Evolutionary conservation across 2,888 invertebrate genomes (phyloP).

Genomic region (Nemapogon koenigi): DNA sequence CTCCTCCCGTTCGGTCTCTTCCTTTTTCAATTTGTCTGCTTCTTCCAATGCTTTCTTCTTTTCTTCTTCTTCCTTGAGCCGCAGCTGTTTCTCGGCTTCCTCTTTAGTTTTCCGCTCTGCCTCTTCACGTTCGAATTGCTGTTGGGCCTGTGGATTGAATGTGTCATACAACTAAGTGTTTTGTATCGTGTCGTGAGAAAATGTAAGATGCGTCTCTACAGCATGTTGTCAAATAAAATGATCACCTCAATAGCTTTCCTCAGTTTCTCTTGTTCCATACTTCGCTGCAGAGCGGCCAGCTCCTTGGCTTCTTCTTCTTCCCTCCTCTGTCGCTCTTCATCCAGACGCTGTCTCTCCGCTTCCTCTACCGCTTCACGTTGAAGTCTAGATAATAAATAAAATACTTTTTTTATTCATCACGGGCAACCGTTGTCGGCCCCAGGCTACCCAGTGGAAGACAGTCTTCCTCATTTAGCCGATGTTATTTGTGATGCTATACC

Average conservation of each 20-base stretch:
- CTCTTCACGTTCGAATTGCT: conserved; percentile 68
- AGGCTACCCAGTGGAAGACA: too few species aligned
- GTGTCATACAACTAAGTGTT: background rate
- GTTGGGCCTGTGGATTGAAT: conserved; percentile 40
- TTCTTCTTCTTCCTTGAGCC: conserved; percentile 71
- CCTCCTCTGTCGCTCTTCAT: conserved; percentile 84
- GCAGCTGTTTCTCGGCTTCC: conserved; percentile 72
- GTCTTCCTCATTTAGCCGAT: too few species aligned
- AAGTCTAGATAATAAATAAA: conserved; percentile 30
- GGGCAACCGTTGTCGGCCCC: background rate
- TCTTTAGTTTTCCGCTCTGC: conserved; percentile 76
- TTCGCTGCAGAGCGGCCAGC: conserved; percentile 79
- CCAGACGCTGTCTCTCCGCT: conserved; percentile 78
- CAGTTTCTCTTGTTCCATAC: conserved; percentile 85
- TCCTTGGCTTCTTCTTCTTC: conserved; percentile 82
- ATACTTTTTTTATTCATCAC: background rate
- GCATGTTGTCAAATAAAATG: background rate
- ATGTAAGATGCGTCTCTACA: background rate
- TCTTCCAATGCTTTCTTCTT: conserved; percentile 84
- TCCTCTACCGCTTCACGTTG: conserved; percentile 67
- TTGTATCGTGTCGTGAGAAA: background rate
- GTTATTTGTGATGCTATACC: too few species aligned
- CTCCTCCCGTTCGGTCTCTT: conserved; percentile 89
- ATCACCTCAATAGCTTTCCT: conserved; percentile 79
- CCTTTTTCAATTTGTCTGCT: conserved; percentile 81